A percentile compares a stretch with the other conserved stretches of the same genome.
Evolutionary conservation across 2,888 invertebrate genomes (phyloP).

Genomic region (Mesorhabditis spiculigera): DNA sequence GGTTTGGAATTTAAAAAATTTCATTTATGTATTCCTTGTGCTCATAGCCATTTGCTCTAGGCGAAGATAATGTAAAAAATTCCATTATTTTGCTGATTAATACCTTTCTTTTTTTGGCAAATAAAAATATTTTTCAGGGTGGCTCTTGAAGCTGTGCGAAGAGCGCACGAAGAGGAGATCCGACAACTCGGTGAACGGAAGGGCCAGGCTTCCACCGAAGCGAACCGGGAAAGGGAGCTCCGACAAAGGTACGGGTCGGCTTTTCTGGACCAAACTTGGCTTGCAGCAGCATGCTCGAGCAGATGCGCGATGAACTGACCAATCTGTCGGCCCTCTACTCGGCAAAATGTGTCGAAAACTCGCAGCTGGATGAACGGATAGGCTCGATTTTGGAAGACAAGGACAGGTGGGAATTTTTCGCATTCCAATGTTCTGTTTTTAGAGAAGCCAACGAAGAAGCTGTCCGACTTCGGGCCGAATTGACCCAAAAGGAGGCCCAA

Average conservation of each 20-base stretch:
- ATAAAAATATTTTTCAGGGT: conserved; percentile 20
- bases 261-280: neutral
- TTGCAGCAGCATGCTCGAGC: conserved; percentile 30
- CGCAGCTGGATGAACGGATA: conserved; percentile 51
- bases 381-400: conserved; percentile 19
- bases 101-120: neutral
- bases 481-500: conserved; percentile 13
- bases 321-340: conserved; percentile 53
- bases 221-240: conserved; percentile 9
- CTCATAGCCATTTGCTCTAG: neutral
- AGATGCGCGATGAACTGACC: conserved; percentile 47
- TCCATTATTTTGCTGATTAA: neutral
- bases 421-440: neutral
- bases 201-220: conserved; percentile 18
- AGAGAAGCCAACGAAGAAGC: neutral
- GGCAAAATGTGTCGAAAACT: conserved; percentile 56
- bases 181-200: conserved; percentile 27
- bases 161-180: conserved; percentile 54
- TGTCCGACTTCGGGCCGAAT: conserved; percentile 11
- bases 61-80: neutral
- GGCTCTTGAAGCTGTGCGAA: conserved; percentile 53
- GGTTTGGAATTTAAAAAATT: conserved; percentile 13
- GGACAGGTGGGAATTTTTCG: conserved; percentile 13
- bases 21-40: neutral
- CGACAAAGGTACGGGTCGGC: conserved; percentile 15